Evolutionary conservation across 2,888 invertebrate species (phyloP), one percentile per base, ranked within the genome.

Genomic region (Chorisops tibialis): DNA sequence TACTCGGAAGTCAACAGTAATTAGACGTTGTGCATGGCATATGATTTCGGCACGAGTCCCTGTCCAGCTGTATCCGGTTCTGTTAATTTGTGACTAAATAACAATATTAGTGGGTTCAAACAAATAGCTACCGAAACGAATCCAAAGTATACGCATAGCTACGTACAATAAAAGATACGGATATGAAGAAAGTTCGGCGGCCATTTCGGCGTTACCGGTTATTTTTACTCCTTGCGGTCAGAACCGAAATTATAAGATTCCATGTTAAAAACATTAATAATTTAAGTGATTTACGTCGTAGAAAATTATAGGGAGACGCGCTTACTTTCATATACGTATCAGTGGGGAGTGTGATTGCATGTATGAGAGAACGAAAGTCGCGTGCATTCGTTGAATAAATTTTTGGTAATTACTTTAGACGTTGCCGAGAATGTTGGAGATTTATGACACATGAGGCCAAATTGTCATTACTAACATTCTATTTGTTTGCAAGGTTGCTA

Each of bases 1-100:
- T 37, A 35, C 49, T 59, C 59, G 59, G 59, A 59, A 59, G 48
- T 49, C 59, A 59, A 49, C 49, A 59, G 59, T 45, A 59, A 59
- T 59, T 59, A 59, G 47, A 24, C 24, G 19, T 37, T 21, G 59
- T 48, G 47, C 47, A 48, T 16, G 18, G 48, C 48, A 59, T 59
- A 45, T 59, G 59, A 59, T 48, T 59, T 48, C 48, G 48, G 48
- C 38, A 59, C 37, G 30, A 59, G 48, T 59, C 59, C 37, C 59
- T 22, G 39, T 59, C 59, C 59, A 38, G 59, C 22, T 38, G 48
- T 39, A 37, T 47, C 48, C 59, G 48, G 59, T 21, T 18, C 56
- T 45, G 35, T 59, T 59, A 59, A 59, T 59, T 59, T 59, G 59
- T 37, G 21, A 59, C 38, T 38, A 38, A 59, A 47, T 58, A 45